Conservation (phyloP, 2,888 invertebrate species). For the Chromoteleia sp. region DNA sequence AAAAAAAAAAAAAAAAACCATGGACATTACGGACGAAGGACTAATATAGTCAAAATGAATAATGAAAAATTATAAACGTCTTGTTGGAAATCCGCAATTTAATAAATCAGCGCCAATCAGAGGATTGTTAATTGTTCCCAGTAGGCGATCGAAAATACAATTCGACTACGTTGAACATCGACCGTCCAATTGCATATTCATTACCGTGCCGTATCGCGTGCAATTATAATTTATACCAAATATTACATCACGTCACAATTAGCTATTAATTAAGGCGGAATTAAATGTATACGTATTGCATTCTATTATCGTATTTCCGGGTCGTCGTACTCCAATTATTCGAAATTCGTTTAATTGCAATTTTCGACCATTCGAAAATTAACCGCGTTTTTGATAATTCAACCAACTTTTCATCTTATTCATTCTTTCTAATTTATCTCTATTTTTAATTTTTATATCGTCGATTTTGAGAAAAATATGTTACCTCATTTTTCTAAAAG, state of each 20-base stretch:
- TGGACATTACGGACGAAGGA: too few species aligned
- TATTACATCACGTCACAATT: slow-evolving; percentile 42
- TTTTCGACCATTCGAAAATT: slow-evolving; percentile 18
- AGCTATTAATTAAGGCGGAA: slow-evolving; percentile 20
- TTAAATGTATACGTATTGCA: slow-evolving; percentile 34
- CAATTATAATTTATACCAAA: slow-evolving; percentile 45
- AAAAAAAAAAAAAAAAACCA: too few species aligned
- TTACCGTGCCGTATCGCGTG: neutral
- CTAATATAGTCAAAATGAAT: too few species aligned
- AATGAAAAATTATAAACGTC: slow-evolving; percentile 7
- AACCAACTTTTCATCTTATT: too few species aligned
- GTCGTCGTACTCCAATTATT: slow-evolving; percentile 32
- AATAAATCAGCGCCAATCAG: slow-evolving; percentile 24
- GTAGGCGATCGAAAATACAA: neutral
- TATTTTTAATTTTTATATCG: too few species aligned
- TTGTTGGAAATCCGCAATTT: neutral
- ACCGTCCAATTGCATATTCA: slow-evolving; percentile 37
- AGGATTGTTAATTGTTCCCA: slow-evolving; percentile 28
- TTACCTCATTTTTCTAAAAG: too few species aligned
- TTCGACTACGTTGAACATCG: slow-evolving; percentile 28
- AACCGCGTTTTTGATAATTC: neutral
- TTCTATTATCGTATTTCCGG: slow-evolving; percentile 42
- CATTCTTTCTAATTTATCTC: too few species aligned
- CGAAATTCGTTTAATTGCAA: slow-evolving; percentile 10
- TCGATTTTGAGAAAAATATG: too few species aligned